Conservation (phyloP, 2,888 invertebrate species). For the Euplexia lucipara region DNA sequence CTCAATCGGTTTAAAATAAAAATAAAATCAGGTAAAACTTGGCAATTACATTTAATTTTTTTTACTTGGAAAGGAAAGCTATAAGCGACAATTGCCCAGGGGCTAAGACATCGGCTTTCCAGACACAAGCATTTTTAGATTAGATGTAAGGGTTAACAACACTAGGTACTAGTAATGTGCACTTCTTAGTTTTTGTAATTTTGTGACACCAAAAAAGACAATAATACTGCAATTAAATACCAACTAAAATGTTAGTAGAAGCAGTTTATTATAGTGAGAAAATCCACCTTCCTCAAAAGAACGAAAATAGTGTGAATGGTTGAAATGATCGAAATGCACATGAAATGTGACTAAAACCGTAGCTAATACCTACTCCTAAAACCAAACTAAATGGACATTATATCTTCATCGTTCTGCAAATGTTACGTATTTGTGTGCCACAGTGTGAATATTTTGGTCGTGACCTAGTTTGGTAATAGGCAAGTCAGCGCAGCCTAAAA, state of each 20-base stretch:
- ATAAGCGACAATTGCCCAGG: no score
- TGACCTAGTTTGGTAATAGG: constrained; percentile 46
- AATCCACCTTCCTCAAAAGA: not conserved
- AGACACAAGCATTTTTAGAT: no score
- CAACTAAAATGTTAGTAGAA: not conserved
- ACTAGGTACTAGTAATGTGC: no score
- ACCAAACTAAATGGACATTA: constrained; percentile 7
- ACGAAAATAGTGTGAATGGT: not conserved
- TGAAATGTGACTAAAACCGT: constrained; percentile 15
- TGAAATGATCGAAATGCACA: not conserved
- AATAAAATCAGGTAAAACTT: no score
- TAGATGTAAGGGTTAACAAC: no score
- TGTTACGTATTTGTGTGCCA: constrained; percentile 24
- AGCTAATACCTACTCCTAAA: not conserved
- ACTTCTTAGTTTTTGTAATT: no score
- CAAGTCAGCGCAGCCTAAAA: constrained; percentile 35
- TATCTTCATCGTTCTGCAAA: constrained; percentile 15
- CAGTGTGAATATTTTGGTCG: constrained; percentile 30
- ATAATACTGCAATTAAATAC: not conserved
- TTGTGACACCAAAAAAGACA: no score
- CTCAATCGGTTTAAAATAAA: no score
- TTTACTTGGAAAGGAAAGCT: no score
- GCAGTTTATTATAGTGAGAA: no score
- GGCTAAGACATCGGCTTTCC: no score
- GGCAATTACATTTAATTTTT: no score